Evolutionary conservation across 2,888 invertebrate species (phyloP).

Genomic region (Melinaea menophilus): DNA sequence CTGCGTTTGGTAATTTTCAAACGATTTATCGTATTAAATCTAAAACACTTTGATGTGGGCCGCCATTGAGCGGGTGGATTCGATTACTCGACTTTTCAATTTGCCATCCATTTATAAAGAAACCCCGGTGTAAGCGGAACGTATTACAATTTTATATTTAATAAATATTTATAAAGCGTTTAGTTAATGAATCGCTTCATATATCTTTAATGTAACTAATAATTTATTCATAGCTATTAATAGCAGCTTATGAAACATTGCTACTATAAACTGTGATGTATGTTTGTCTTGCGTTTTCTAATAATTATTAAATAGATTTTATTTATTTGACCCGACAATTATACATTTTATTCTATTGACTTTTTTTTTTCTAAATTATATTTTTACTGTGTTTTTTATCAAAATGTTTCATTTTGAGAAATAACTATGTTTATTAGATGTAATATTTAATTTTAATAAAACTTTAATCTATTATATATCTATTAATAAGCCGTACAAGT

Average conservation of each 20-base stretch:
- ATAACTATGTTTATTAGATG: too few relatives aligned
- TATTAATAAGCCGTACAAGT: conserved; percentile 24
- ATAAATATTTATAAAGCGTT: conserved; percentile 15
- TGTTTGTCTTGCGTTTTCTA: too few relatives aligned
- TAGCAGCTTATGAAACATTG: too few relatives aligned
- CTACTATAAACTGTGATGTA: too few relatives aligned
- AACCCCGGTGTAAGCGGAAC: conserved; percentile 48
- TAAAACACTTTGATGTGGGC: conserved; percentile 63
- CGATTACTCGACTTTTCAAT: conserved; percentile 73
- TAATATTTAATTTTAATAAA: too few relatives aligned
- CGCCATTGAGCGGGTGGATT: conserved; percentile 59
- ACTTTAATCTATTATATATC: conserved; percentile 13
- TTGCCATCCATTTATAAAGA: conserved; percentile 58
- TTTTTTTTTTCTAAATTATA: too few relatives aligned
- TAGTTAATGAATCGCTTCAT: neutral
- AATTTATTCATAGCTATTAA: neutral
- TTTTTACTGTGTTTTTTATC: too few relatives aligned
- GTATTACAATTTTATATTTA: conserved; percentile 41
- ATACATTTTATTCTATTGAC: too few relatives aligned
- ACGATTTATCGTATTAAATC: conserved; percentile 66
- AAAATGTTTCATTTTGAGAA: too few relatives aligned
- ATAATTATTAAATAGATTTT: too few relatives aligned
- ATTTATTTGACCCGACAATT: too few relatives aligned
- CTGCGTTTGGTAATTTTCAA: conserved; percentile 61
- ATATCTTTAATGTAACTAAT: neutral